phyloP scores from a whole-genome alignment of 2,888 invertebrate genomes.

The Pseudoips prasinana region DNA sequence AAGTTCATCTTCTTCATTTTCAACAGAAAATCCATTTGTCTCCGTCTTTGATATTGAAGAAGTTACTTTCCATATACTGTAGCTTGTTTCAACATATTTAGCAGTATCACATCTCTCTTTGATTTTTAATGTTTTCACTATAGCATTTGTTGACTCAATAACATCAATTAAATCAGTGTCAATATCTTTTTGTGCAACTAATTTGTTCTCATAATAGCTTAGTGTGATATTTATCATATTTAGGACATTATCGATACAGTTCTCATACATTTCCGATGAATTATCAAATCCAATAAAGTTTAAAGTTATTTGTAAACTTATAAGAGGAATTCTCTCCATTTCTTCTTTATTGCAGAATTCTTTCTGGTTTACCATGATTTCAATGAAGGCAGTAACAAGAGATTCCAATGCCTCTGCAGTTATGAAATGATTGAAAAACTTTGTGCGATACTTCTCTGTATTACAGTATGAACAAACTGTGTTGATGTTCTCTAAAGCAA shows the following conservation, averaged over 20 bases:
- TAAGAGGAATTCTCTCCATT: slow-evolving; percentile 58
- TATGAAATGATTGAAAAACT: slow-evolving; percentile 61
- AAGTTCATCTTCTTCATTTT: slow-evolving; percentile 51
- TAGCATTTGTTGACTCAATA: slow-evolving; percentile 56
- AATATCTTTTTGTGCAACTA: slow-evolving; percentile 57
- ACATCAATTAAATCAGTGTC: slow-evolving; percentile 64
- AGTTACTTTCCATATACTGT: slow-evolving; percentile 61
- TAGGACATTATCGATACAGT: slow-evolving; percentile 44
- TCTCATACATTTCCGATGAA: slow-evolving; percentile 48
- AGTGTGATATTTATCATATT: slow-evolving; percentile 56
- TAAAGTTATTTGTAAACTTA: slow-evolving; percentile 60
- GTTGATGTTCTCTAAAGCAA: slow-evolving; percentile 83
- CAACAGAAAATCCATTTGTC: slow-evolving; percentile 50
- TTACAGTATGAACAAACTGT: slow-evolving; percentile 75
- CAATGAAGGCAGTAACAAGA: slow-evolving; percentile 53
- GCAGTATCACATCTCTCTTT: slow-evolving; percentile 45
- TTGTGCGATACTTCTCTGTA: slow-evolving; percentile 44
- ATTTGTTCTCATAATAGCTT: slow-evolving; percentile 60
- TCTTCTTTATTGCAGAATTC: slow-evolving; percentile 51
- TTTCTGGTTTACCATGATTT: slow-evolving; percentile 52
- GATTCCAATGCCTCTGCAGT: slow-evolving; percentile 54
- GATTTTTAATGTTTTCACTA: slow-evolving; percentile 48
- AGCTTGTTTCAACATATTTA: slow-evolving; percentile 54
- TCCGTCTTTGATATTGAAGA: slow-evolving; percentile 43
- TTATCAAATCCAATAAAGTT: slow-evolving; percentile 64